phyloP scores from a whole-genome alignment of 2,797 vertebrate genomes.

The Pseudotriccus pelzelni region DNA sequence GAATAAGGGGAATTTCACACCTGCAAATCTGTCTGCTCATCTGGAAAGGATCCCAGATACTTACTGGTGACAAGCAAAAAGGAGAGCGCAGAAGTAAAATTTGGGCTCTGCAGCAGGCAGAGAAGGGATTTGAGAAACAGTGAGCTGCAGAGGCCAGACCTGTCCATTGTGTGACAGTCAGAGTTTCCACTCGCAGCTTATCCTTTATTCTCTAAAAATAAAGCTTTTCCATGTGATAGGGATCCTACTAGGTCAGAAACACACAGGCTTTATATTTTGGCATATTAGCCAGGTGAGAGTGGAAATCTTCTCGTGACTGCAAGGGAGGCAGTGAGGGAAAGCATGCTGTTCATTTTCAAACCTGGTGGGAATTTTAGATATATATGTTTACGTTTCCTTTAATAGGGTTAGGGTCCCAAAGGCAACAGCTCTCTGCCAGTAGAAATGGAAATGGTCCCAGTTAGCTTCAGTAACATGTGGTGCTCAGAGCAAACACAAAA shows the following conservation, averaged over 20 bases:
- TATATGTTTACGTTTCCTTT: conserved; percentile 16
- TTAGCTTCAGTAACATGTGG: background rate
- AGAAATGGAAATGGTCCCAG: background rate
- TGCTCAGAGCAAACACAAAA: conserved; percentile 38
- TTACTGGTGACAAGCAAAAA: background rate
- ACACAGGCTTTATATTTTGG: background rate
- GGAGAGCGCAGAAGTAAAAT: background rate
- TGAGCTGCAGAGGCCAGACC: background rate
- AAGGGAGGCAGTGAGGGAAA: background rate
- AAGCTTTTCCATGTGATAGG: background rate
- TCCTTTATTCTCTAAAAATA: conserved; percentile 43
- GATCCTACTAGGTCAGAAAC: background rate
- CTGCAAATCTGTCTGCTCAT: conserved; percentile 6
- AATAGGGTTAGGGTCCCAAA: conserved; percentile 39
- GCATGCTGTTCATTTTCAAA: background rate
- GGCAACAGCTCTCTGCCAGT: conserved; percentile 11
- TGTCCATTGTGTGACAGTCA: background rate
- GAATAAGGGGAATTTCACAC: conserved; percentile 33
- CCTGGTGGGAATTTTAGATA: conserved; percentile 40
- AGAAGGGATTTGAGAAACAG: background rate
- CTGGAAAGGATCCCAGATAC: background rate
- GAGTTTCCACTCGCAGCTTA: conserved; percentile 14
- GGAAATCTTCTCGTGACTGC: background rate
- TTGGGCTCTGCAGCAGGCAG: background rate
- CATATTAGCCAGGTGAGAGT: conserved; percentile 14